Conservation (phyloP, 2,888 invertebrate genomes). For the Lasius platythorax region DNA sequence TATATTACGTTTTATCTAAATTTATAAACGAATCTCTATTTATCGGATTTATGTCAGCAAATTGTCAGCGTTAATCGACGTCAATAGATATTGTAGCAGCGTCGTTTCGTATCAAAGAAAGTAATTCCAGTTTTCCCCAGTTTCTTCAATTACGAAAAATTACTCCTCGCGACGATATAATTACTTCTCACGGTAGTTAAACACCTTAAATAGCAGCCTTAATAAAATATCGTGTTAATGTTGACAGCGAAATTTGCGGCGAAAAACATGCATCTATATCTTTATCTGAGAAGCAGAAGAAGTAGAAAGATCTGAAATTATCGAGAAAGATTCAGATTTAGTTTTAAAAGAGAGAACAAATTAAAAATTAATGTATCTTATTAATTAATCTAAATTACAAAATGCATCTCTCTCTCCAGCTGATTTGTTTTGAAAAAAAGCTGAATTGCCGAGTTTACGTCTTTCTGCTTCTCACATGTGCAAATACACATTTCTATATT, state of each 20-base stretch:
- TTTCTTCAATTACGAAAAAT: neutral
- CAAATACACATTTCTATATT: constrained; percentile 22
- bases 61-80: neutral
- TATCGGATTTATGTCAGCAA: neutral
- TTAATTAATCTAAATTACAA: neutral
- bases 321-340: neutral
- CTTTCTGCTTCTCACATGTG: neutral
- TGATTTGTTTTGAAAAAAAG: neutral
- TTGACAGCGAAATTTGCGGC: neutral
- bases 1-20: neutral
- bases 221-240: constrained; percentile 17
- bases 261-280: neutral
- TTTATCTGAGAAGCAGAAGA: neutral
- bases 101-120: neutral
- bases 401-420: neutral
- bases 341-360: neutral
- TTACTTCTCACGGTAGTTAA: constrained; percentile 14
- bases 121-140: neutral
- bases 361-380: neutral
- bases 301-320: neutral
- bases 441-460: neutral
- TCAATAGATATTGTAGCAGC: neutral
- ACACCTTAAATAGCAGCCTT: constrained; percentile 13
- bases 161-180: constrained; percentile 4
- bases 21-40: neutral